phyloP scores from a whole-genome alignment of 2,797 vertebrate species.

The Rachycentron canadum region DNA sequence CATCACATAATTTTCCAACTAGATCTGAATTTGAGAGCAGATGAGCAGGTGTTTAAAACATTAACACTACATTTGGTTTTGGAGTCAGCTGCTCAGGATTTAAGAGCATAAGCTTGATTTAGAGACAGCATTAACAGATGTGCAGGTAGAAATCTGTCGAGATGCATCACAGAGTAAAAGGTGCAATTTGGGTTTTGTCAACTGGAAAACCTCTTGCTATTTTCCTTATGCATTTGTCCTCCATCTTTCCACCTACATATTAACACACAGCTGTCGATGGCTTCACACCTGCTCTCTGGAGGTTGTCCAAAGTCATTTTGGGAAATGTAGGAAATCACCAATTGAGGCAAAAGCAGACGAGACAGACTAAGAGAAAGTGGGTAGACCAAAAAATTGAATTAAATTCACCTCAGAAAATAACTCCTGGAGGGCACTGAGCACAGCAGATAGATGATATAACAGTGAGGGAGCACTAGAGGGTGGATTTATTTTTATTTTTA shows the following conservation, averaged over 20 bases:
- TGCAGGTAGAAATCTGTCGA: background rate
- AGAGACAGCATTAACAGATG: background rate
- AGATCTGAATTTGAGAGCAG: background rate
- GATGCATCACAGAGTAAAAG: background rate
- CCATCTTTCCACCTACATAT: background rate
- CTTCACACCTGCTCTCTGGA: conserved; percentile 20
- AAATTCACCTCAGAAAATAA: conserved; percentile 1
- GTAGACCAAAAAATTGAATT: background rate
- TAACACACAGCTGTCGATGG: background rate
- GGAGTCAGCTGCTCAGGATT: background rate
- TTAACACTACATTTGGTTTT: background rate
- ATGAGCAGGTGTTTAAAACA: background rate
- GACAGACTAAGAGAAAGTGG: background rate
- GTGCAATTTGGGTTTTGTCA: background rate
- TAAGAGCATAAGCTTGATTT: background rate
- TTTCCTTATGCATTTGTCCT: conserved; percentile 2
- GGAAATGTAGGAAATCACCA: conserved; percentile 4
- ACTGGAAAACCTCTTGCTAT: conserved; percentile 24
- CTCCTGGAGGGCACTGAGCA: conserved; percentile 1
- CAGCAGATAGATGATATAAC: conserved; percentile 7
- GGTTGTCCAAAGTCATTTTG: conserved; percentile 7
- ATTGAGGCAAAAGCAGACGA: conserved; percentile 9
- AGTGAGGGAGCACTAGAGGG: conserved; percentile 15
- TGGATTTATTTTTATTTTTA: conserved; percentile 7
- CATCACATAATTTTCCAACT: background rate